phyloP scores from a whole-genome alignment of 2,113 vertebrate species.

The Rhabdomys dilectus region DNA sequence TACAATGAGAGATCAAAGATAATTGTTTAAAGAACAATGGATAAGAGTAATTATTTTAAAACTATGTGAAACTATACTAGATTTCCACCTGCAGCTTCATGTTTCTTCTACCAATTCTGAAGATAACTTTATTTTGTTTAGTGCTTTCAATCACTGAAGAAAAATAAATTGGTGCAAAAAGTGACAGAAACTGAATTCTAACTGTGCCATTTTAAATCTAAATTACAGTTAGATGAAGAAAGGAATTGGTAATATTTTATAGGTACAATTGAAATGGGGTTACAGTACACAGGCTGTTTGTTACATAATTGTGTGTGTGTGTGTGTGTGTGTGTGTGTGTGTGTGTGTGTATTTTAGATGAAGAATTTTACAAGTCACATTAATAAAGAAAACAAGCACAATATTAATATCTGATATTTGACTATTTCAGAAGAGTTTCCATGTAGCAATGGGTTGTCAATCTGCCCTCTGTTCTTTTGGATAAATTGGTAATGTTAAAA shows the following conservation, averaged over 20 bases:
- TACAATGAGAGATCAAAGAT: conserved; percentile 69
- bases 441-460: conserved; percentile 11
- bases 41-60: conserved; percentile 83
- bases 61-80: conserved; percentile 83
- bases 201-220: conserved; percentile 76
- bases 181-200: conserved; percentile 66
- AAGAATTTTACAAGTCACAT: conserved; percentile 32
- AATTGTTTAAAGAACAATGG: conserved; percentile 82
- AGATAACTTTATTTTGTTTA: conserved; percentile 78
- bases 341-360: not conserved
- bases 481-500: conserved; percentile 46
- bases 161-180: conserved; percentile 70
- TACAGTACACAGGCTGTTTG: not conserved
- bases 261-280: conserved; percentile 16
- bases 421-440: conserved; percentile 35
- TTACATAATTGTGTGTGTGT: not conserved
- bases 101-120: conserved; percentile 73
- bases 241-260: conserved; percentile 45
- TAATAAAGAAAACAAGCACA: conserved; percentile 25
- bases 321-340: too few species aligned
- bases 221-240: conserved; percentile 78
- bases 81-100: conserved; percentile 56
- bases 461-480: conserved; percentile 50
- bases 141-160: conserved; percentile 27
- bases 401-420: conserved; percentile 24